phyloP scores from a whole-genome alignment of 2,797 vertebrate species.

The Alca torda region DNA sequence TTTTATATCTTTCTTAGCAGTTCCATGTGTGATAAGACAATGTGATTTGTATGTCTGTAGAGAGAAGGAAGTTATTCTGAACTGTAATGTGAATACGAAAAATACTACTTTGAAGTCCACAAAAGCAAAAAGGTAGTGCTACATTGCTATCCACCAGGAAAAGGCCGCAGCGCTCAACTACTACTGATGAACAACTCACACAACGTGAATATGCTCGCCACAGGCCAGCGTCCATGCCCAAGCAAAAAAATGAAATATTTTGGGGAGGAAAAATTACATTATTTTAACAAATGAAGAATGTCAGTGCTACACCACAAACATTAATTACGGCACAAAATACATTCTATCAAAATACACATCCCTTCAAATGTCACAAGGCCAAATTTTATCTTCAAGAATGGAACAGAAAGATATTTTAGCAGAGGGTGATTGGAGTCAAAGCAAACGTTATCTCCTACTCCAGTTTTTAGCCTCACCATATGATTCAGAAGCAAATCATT shows the following conservation, averaged over 20 bases:
- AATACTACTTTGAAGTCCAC: neutral
- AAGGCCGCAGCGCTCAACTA: neutral
- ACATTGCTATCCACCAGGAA: neutral
- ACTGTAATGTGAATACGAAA: neutral
- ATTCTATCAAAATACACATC: neutral
- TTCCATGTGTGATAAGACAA: neutral
- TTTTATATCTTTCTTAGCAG: neutral
- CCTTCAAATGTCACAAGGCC: neutral
- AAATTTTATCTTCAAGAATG: conserved; percentile 12
- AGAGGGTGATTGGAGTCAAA: neutral
- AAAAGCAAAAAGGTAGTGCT: neutral
- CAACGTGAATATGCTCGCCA: neutral
- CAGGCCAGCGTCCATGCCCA: neutral
- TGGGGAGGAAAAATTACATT: neutral
- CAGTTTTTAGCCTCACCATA: neutral
- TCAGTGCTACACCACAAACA: neutral
- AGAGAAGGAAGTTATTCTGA: neutral
- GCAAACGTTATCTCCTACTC: neutral
- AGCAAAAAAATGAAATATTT: neutral
- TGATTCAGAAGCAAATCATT: conserved; percentile 19
- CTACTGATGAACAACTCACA: neutral
- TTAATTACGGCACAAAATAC: neutral
- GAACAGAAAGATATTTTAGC: neutral
- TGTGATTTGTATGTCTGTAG: neutral
- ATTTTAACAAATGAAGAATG: neutral